A percentile compares a stretch with the other conserved stretches of the same genome.
These are phyloP conservation scores for Myotis findleyi DNA, from an alignment of 2,797 vertebrate species.

Conservation along the genomic window DNA sequence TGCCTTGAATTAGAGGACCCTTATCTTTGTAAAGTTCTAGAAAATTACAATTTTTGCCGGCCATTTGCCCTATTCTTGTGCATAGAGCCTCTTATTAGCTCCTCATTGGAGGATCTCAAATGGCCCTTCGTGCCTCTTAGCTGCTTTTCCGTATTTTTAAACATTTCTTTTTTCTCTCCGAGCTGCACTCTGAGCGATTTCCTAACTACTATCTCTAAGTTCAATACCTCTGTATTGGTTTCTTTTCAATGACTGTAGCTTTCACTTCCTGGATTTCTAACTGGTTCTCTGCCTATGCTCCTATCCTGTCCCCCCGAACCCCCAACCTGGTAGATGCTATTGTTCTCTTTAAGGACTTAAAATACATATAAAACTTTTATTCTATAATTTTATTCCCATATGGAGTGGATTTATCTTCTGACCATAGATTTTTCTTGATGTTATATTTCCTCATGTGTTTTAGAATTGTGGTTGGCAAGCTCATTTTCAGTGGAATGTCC, in stretches of 20 bases:
- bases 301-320: not conserved
- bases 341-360: not conserved
- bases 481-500: not conserved
- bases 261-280: constrained; percentile 21
- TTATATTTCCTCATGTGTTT: not conserved
- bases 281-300: not conserved
- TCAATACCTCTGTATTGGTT: not conserved
- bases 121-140: not conserved
- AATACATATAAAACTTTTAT: not conserved
- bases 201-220: not conserved
- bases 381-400: not conserved
- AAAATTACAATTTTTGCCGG: not conserved
- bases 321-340: not conserved
- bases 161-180: not conserved
- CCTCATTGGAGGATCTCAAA: not conserved
- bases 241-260: not conserved
- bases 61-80: not conserved
- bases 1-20: not conserved
- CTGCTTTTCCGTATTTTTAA: not conserved
- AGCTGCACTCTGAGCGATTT: not conserved
- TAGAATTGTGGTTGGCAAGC: not conserved
- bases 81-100: not conserved
- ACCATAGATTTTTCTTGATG: not conserved
- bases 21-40: not conserved
- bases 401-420: not conserved